Evolutionary conservation across 2,113 vertebrate genomes (phyloP), one percentile per base, ranked within the genome.

Genomic region (Barbus barbus): DNA sequence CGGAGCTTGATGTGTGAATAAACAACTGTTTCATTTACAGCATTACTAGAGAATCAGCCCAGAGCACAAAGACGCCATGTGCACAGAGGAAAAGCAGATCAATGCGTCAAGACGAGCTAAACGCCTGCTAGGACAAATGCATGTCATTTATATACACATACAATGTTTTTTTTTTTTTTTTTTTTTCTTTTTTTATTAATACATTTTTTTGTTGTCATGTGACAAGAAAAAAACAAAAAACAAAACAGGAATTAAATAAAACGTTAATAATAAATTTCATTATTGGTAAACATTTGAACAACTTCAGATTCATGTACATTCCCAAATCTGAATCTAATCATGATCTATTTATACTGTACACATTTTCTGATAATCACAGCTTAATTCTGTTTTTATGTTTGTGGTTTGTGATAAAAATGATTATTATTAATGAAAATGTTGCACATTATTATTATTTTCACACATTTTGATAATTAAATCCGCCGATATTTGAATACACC

Each of bases 11-110:
- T 81, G 86, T 80, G 82, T 67, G 78, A 76, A 86, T 86, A 84
- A 86, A 86, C 82, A 86, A 78, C 71, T 76, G 85, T 73, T 83
- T 86, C 58, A 28, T 81, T 78, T 48, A 14, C 74, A 72, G 51
- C 73, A 53, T 86, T 41, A 41, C 5, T 36, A 65, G 65, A 65
- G 22, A 28, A 56, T 24, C 61, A 31, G 26, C 63, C 41, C 65
- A 18, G 79, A 22, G 46, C 65, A 82, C 79, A 78, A 78, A 65
- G 78, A 36, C 51, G 11, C 75, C 48, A 18, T 56, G 26, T 74
- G 69, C 11, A 44, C 36, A 28, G 48, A 36, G 20, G 51, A 80
- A 22, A 63, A 44, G 58, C 77, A 63, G 38, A 67, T 9, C 78
- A 28, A 65, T 65, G 41, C 60, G 41, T 22, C 9, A 33, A 48